These are phyloP conservation scores for Eristalinus aeneus DNA, from an alignment of 2,888 invertebrate genomes.

Conservation along the genomic window DNA sequence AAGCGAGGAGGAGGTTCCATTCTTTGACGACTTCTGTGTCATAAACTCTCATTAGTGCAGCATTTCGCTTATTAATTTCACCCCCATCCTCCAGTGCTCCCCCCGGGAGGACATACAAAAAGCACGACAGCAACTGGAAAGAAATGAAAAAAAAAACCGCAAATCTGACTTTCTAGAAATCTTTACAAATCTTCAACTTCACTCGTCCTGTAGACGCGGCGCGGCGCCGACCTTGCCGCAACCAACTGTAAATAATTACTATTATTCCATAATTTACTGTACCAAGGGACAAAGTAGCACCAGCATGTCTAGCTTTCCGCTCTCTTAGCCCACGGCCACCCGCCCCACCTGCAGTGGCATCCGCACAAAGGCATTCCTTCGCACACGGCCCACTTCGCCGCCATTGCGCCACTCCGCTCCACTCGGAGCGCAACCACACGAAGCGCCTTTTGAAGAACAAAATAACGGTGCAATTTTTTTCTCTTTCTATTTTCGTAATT, in stretches of 20 bases:
- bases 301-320: constrained; percentile 33
- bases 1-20: neutral
- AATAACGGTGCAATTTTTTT: constrained; percentile 24
- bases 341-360: constrained; percentile 1
- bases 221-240: constrained; percentile 69
- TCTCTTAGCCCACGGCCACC: neutral
- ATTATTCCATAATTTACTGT: constrained; percentile 69
- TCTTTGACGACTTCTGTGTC: constrained; percentile 53
- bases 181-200: constrained; percentile 52
- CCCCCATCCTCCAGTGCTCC: constrained; percentile 26
- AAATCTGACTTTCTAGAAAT: constrained; percentile 32
- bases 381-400: neutral
- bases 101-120: constrained; percentile 40
- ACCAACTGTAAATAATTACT: constrained; percentile 70
- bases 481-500: constrained; percentile 46
- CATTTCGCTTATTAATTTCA: constrained; percentile 68
- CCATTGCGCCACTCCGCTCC: neutral
- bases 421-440: neutral
- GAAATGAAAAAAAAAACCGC: constrained; percentile 16
- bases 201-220: constrained; percentile 20
- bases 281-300: constrained; percentile 68
- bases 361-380: neutral
- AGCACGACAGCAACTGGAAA: constrained; percentile 6
- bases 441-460: constrained; percentile 1
- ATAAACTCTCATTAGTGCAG: constrained; percentile 71